Conservation (phyloP, 2,888 invertebrate genomes). For the Trichogramma dendrolimi region DNA sequence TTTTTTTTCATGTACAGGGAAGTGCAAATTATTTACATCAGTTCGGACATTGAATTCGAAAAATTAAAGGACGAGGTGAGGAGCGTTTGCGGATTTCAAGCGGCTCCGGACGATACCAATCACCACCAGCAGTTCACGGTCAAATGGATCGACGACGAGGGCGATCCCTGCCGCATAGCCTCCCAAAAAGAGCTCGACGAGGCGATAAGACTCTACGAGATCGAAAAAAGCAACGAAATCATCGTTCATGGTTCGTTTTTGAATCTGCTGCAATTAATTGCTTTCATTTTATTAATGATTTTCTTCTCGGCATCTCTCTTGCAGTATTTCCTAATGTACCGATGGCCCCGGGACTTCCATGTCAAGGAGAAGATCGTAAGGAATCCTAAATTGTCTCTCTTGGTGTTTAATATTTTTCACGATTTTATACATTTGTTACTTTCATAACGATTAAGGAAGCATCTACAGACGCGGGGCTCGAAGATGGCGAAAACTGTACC, state of each 20-base stretch:
- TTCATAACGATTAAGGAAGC: constrained; percentile 61
- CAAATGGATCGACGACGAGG: constrained; percentile 6
- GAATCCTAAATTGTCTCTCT: constrained; percentile 40
- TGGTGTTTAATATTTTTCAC: too few species aligned
- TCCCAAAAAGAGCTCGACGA: constrained; percentile 7
- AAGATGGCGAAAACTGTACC: constrained; percentile 96
- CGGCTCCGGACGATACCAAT: background rate
- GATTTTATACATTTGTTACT: too few species aligned
- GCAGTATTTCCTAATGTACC: constrained; percentile 98
- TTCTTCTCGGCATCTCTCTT: constrained; percentile 46
- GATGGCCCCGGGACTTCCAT: constrained; percentile 93
- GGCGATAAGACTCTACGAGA: constrained; percentile 2
- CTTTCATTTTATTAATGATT: too few species aligned
- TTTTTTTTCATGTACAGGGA: background rate
- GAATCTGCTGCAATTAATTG: too few species aligned
- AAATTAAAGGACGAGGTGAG: background rate
- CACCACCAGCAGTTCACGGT: constrained; percentile 1
- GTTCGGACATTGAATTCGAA: background rate
- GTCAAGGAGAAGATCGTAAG: constrained; percentile 96
- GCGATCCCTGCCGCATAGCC: constrained; percentile 1
- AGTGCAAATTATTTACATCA: background rate
- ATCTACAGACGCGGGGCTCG: constrained; percentile 98
- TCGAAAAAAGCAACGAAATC: background rate
- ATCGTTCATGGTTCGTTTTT: background rate
- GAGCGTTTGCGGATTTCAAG: constrained; percentile 1